These are phyloP conservation scores for Pachliopta kotzebuea DNA, from an alignment of 2,888 invertebrate species.

Conservation along the genomic window DNA sequence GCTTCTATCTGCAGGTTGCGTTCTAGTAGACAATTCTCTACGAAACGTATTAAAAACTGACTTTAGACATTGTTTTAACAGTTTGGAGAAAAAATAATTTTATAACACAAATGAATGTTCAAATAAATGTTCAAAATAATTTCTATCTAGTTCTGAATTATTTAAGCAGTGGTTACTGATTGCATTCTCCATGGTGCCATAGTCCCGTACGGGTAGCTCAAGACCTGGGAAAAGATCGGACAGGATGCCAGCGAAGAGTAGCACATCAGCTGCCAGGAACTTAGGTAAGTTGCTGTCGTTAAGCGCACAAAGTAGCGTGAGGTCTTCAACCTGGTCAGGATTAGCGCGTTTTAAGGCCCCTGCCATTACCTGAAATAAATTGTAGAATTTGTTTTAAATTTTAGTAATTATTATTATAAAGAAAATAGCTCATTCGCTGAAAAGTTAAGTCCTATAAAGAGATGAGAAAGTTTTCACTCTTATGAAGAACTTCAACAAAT, in stretches of 20 bases:
- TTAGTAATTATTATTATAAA: too few species aligned
- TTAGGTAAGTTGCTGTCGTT: constrained; percentile 95
- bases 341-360: constrained; percentile 92
- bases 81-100: too few species aligned
- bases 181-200: constrained; percentile 86
- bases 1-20: constrained; percentile 84
- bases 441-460: too few species aligned
- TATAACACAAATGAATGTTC: too few species aligned
- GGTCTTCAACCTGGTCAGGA: constrained; percentile 91
- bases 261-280: constrained; percentile 91
- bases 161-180: constrained; percentile 60
- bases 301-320: constrained; percentile 90
- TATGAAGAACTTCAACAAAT: neutral
- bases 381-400: neutral
- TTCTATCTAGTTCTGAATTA: too few species aligned
- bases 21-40: constrained; percentile 71
- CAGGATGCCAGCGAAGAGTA: constrained; percentile 92
- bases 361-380: constrained; percentile 86
- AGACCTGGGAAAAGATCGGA: constrained; percentile 95
- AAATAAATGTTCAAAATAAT: too few species aligned
- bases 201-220: constrained; percentile 88
- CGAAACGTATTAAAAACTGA: constrained; percentile 12
- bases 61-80: too few species aligned
- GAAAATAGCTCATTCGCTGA: too few species aligned
- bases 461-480: neutral